Evolutionary conservation across 2,888 invertebrate species (phyloP), one percentile per base, ranked within the genome.

Genomic region (Galerucella nymphaeae): DNA sequence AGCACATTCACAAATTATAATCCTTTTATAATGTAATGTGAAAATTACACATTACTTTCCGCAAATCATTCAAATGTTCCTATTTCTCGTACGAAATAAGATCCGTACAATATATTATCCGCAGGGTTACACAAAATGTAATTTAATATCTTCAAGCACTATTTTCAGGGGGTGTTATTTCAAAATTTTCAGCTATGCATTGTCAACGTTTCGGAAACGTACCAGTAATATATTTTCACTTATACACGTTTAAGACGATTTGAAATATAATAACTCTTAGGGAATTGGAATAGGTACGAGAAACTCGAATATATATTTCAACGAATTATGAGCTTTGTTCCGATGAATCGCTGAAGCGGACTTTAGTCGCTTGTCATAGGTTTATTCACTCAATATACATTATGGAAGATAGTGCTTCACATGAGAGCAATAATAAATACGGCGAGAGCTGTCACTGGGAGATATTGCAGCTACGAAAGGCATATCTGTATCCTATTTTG

Each of bases 101-200:
- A 71, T 53, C 20, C 41, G 58, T 55, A 64, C 61, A 68, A 71
- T 66, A 72, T 57, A 72, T 72, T 68, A 64, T 72, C 62, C 64
- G 23, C 18, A 18, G 30, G 63, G 63, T 42, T 57, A 64, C 62
- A 67, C 70, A 42, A 53, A 71, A 66, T 59, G 66, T 73, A 70
- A 73, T 73, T 73, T 73, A 70, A 73, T 73, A 70, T 73, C 67
- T 66, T 63, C 66, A 58, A 70, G 70, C 45, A 73, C 70, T 70
- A 73, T 70, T 73, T 71, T 63, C 70, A 41, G 57, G 66, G 48
- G 70, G 68, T 59, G 61, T 62, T 68, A 68, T 73, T 70, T 70
- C 55, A 57, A 67, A 62, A 67, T 63, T 67, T 67, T 67, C 45
- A 62, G 48, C 53, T 65, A 70, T 70, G 66, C 63, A 73, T 73